phyloP scores from a whole-genome alignment of 2,888 invertebrate species.

The Bruchidius siliquastri region DNA sequence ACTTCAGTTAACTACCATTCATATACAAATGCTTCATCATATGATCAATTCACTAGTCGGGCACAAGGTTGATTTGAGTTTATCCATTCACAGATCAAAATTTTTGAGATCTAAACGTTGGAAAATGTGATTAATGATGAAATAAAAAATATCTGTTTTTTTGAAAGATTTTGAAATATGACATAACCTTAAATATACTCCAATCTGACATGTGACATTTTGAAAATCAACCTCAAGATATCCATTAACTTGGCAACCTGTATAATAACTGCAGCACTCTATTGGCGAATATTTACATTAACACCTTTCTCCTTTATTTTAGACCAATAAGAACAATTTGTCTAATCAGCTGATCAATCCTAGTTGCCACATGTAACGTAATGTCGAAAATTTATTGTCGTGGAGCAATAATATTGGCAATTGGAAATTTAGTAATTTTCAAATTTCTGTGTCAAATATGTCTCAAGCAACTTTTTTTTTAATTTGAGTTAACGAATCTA shows the following conservation, averaged over 20 bases:
- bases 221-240: background rate
- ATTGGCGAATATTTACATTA: background rate
- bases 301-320: background rate
- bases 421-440: background rate
- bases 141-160: background rate
- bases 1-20: no score
- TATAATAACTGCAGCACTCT: background rate
- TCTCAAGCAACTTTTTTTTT: background rate
- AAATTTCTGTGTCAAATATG: background rate
- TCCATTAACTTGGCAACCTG: background rate
- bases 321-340: background rate
- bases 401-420: constrained; percentile 1
- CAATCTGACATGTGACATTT: background rate
- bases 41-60: no score
- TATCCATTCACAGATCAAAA: background rate
- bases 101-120: background rate
- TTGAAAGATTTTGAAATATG: background rate
- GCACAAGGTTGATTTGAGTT: background rate
- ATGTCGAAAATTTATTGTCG: background rate
- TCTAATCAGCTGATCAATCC: background rate
- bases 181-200: background rate
- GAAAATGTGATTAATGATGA: background rate
- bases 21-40: no score
- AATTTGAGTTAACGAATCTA: background rate
- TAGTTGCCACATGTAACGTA: background rate